A percentile compares a stretch with the other conserved stretches of the same genome.
Conservation (phyloP, 2,797 vertebrate genomes). For the Lacerta agilis region DNA sequence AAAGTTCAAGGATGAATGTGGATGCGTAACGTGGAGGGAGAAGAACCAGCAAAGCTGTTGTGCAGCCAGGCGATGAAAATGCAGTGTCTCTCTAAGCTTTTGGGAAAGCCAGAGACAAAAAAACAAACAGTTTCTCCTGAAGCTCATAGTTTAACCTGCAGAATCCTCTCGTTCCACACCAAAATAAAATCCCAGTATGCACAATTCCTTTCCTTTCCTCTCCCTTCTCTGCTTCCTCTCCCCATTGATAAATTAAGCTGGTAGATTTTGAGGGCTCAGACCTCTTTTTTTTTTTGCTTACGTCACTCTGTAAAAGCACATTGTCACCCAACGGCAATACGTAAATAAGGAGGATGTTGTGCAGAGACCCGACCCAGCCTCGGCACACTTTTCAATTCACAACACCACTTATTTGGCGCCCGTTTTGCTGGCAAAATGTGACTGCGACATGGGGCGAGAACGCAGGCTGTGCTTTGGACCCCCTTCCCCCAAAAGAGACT, state of each 20-base stretch:
- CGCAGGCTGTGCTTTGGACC: rapidly evolving
- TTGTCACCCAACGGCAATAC: neutral
- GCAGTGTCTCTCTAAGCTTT: neutral
- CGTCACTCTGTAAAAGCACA: neutral
- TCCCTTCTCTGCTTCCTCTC: neutral
- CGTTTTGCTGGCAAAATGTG: neutral
- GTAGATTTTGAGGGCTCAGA: no score
- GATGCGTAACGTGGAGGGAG: neutral
- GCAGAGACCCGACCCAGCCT: neutral
- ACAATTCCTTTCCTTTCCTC: neutral
- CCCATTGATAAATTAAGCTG: neutral
- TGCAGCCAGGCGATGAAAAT: neutral
- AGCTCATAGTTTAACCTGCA: neutral
- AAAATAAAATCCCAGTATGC: neutral
- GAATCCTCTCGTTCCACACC: neutral
- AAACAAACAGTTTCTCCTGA: neutral
- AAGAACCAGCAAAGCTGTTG: no score
- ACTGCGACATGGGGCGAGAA: neutral
- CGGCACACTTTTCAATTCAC: neutral
- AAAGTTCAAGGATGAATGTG: neutral
- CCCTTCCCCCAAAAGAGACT: neutral
- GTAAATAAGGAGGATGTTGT: neutral
- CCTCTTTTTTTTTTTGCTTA: neutral
- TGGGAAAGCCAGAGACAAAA: neutral
- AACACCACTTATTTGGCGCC: neutral